Evolutionary conservation across 2,113 vertebrate species (phyloP), one percentile per base, ranked within the genome.

Genomic region (Pterocles orientalis): DNA sequence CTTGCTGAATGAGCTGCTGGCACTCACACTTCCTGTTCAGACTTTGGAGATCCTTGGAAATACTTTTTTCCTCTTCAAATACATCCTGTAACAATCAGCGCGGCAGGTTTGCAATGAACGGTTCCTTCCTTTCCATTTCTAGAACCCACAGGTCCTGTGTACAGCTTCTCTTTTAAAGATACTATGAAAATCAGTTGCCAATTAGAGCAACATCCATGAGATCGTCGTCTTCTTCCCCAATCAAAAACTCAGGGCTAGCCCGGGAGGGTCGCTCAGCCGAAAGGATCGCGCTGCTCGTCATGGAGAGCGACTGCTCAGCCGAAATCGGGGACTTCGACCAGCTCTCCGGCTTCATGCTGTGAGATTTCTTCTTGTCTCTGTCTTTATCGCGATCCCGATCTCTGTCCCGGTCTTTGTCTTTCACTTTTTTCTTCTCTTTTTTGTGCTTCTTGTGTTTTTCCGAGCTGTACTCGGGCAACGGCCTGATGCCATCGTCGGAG

Each of bases 371-470:
- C 97, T 99, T 99, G 93, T 99, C 99, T 85, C 99, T 98, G 61
- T 99, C 99, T 88, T 99, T 98, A 3, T 99, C 99, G 47, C 99
- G 96, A 7, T 99, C 99, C 73, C 99, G 83, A 3, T 97, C 97
- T 20, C 98, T 96, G 26, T 99, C 99, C 79, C 98, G 61, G 34
- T 98, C 98, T 89, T 98, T 98, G 86, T 99, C 99, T 39, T 99
- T 99, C 71, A 99, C 98, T 96, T 99, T 99, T 88, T 99, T 99
- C 97, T 99, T 99, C 94, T 99, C 99, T 83, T 99, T 99, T 97
- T 99, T 99, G 98, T 99, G 99, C 90, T 99, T 99, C 97, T 99
- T 99, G 97, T 99, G 99, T 70, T 99, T 99, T 94, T 99, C 99
- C 12, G 99, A 98, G 53, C 99, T 98, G 80, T 99, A 99, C 29